Percentiles rank a stretch among this genome's conserved stretches.
Conservation (phyloP, 2,797 vertebrate genomes). For the Pampus argenteus region DNA sequence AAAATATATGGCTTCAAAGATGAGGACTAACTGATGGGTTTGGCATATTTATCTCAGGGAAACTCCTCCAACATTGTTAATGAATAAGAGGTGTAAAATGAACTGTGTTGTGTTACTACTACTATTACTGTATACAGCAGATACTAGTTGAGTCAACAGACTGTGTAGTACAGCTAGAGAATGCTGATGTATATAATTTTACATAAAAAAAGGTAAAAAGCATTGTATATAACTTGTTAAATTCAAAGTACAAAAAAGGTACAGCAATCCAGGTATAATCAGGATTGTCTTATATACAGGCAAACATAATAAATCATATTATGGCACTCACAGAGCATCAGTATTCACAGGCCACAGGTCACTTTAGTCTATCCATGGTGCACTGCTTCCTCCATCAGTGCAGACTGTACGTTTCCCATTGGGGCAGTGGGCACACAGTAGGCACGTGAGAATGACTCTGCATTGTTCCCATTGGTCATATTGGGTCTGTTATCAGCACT, state of each 20-base stretch:
- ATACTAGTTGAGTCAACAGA: too few species aligned
- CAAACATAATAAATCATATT: neutral
- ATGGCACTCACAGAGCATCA: conserved; percentile 32
- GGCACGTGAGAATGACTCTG: conserved; percentile 76
- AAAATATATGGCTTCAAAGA: neutral
- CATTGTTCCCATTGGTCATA: conserved; percentile 79
- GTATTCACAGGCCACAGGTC: conserved; percentile 54
- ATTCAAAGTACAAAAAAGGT: neutral
- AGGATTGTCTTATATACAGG: neutral
- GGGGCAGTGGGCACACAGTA: conserved; percentile 67
- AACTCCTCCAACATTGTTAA: neutral
- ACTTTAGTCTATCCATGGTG: conserved; percentile 44
- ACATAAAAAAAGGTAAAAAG: neutral
- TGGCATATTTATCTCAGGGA: neutral
- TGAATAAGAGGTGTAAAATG: neutral
- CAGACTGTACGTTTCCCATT: conserved; percentile 65
- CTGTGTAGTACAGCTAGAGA: too few species aligned
- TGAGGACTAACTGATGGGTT: neutral
- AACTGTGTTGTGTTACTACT: neutral
- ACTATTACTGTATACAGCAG: too few species aligned
- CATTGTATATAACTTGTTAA: neutral
- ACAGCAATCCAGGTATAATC: neutral
- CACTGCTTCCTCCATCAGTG: conserved; percentile 53
- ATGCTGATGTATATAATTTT: too few species aligned
- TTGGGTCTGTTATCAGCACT: conserved; percentile 72